Evolutionary conservation across 2,888 invertebrate species (phyloP).

Genomic region (Drosophila helvetica): DNA sequence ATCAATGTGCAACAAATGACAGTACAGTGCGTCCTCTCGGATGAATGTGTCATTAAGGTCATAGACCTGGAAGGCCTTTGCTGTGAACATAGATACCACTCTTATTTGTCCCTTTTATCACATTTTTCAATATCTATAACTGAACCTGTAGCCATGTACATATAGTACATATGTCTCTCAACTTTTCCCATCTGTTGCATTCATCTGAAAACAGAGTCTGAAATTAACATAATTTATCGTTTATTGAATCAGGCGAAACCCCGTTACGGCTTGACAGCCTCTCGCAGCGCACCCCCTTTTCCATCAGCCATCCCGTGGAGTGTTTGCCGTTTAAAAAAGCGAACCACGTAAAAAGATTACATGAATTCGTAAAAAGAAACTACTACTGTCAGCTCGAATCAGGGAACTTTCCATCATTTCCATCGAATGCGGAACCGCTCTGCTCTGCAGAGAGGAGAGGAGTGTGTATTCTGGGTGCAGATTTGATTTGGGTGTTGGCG

Average conservation of each 20-base stretch:
- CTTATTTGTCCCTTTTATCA: too few relatives aligned
- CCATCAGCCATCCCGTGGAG: not conserved
- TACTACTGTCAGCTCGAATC: conserved; percentile 79
- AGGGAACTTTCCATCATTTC: conserved; percentile 72
- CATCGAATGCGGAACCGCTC: conserved; percentile 11
- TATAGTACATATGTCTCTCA: too few relatives aligned
- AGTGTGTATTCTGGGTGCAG: conserved; percentile 5
- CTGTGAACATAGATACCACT: too few relatives aligned
- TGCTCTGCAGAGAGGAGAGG: not conserved
- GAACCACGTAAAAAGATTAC: conserved; percentile 58
- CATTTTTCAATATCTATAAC: too few relatives aligned
- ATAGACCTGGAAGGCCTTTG: too few relatives aligned
- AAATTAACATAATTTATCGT: conserved; percentile 52
- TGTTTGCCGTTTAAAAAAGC: conserved; percentile 46
- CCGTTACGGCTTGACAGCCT: conserved; percentile 41
- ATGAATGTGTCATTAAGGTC: too few relatives aligned
- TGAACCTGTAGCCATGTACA: too few relatives aligned
- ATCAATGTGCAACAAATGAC: too few relatives aligned
- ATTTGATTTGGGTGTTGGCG: conserved; percentile 71
- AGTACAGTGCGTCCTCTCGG: too few relatives aligned
- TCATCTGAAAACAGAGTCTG: conserved; percentile 4
- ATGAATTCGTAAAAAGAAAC: conserved; percentile 78
- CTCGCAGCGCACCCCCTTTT: not conserved
- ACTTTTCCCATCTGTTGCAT: too few relatives aligned
- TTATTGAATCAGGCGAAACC: conserved; percentile 43